These are phyloP conservation scores for Pangasius krempfi DNA, from an alignment of 2,797 vertebrate genomes.

Conservation along the genomic window DNA sequence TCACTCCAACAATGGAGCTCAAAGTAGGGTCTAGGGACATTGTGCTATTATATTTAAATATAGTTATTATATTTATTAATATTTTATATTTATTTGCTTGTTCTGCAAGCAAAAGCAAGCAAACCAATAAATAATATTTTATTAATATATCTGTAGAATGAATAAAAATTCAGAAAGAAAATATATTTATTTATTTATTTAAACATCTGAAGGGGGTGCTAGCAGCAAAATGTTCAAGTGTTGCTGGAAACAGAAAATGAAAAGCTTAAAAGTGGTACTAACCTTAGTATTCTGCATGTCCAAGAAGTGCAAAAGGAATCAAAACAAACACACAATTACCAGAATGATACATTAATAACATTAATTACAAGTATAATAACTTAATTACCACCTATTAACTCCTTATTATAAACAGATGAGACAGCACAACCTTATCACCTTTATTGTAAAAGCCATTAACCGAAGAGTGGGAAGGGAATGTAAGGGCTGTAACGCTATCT, in stretches of 20 bases:
- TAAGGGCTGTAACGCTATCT: constrained; percentile 4
- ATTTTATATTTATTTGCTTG: neutral
- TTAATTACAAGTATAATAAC: neutral
- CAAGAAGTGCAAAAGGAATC: constrained; percentile 44
- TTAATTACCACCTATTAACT: neutral
- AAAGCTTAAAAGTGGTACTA: constrained; percentile 79
- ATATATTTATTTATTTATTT: neutral
- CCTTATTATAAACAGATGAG: neutral
- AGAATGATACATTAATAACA: neutral
- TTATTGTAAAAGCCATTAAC: neutral
- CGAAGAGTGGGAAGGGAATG: neutral
- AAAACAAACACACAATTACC: neutral
- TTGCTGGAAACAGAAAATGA: neutral
- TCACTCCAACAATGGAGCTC: neutral
- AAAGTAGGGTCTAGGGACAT: neutral
- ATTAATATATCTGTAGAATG: neutral
- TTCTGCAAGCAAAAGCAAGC: neutral
- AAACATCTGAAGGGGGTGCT: neutral
- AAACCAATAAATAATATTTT: neutral
- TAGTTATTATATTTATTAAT: neutral
- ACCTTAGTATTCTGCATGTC: constrained; percentile 94
- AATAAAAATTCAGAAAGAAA: neutral
- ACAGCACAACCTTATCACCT: too few relatives aligned
- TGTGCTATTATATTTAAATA: neutral
- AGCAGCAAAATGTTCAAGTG: neutral